Base-by-base conservation (phyloP, 64 coral and sea anemone species). In the Exaiptasia diaphana region DNA sequence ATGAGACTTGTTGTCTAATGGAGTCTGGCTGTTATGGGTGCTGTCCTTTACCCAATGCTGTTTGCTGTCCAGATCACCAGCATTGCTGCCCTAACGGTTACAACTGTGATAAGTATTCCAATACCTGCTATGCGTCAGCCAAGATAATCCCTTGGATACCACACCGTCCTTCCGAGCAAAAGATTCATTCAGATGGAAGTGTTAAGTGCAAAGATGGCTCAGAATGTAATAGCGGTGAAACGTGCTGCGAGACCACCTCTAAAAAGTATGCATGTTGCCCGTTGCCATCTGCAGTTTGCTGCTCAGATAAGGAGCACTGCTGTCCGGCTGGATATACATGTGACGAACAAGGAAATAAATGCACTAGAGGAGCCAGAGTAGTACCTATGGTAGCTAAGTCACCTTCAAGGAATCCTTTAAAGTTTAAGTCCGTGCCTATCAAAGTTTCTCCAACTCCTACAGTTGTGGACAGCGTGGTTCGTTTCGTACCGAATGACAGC, bases 81-180 rank as follows among this genome's bases (percentile, higher is more conserved):
- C 83, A 83, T 57, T 97, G 93, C 78, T 97, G 93, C 21, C 93
- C 93, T 2, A 21, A 5, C 7, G 88, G 88, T 34, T 97, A 87
- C 44, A 65, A 6, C 40, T 73, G 69, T 49, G 69, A 73, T 32
- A 5, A 25, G 18, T 39, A 11, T 5, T 61, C 78, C 20, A 21
- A 17, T 14, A 81, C 39, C 1, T 81, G 78, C 26, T 31, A 32
- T 13, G 25, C 26, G 5, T 18, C 56, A 26, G 53, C 23, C 15
- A 68, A 35, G 13, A 30, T 40, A 34, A 11, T 68, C 25, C 37
- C 38, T 14, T 46, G 64, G 58, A 37, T 78, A 2, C 28, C 25
- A 3, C 61, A 65, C 10, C 28, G 70, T 9, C 4, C 18, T 26
- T 59, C 33, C 27, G 29, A 38, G 14, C 21, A 38, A 77, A 31